Evolutionary conservation across 1,140 invertebrate genomes (phyloP), one percentile per base, ranked within the genome.

Genomic region (Microplitis demolitor): DNA sequence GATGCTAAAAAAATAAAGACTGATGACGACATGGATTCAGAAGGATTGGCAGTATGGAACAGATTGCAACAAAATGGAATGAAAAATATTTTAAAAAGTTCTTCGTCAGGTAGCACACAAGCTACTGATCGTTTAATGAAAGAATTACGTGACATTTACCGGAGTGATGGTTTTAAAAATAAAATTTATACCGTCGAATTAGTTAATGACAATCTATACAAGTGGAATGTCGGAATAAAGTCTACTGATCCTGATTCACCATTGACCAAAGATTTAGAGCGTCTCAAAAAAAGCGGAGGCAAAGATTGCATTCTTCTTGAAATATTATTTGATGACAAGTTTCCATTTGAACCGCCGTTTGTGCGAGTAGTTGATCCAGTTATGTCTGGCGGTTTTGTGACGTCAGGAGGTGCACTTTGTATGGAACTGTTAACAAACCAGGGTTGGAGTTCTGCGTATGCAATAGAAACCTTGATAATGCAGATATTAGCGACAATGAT

Each of bases 351-450:
- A 82, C 98, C 98, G 71, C 98, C 98, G 6, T 99, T 99, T 88
- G 97, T 95, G 6, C 89, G 97, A 78, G 96, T 99, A 24, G 96
- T 99, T 31, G 93, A 97, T 90, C 98, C 98, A 58, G 94, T 99
- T 76, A 97, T 99, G 85, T 94, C 94, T 82, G 97, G 97, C 85
- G 93, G 93, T 68, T 95, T 94, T 83, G 93, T 95, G n/a, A 85
- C 94, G 70, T 90, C 94, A 9, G 94, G 94, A 56, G 97, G 98
- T 61, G 98, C 98, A 66, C 98, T 99, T 78, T 99, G 98, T 85
- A 99, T 99, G 98, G 98, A 99, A 85, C 89, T 99, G 69, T 87
- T 99, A 24, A 99, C 98, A n/a, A 98, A 98, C 88, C 98, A 99
- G 88, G 98, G 98, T 67, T 99, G 98, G 98, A 98, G 96, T 79